A percentile compares a stretch with the other conserved stretches of the same genome.
These are phyloP conservation scores for Serripes groenlandicus DNA, from an alignment of 2,888 invertebrate species.

Conservation along the genomic window DNA sequence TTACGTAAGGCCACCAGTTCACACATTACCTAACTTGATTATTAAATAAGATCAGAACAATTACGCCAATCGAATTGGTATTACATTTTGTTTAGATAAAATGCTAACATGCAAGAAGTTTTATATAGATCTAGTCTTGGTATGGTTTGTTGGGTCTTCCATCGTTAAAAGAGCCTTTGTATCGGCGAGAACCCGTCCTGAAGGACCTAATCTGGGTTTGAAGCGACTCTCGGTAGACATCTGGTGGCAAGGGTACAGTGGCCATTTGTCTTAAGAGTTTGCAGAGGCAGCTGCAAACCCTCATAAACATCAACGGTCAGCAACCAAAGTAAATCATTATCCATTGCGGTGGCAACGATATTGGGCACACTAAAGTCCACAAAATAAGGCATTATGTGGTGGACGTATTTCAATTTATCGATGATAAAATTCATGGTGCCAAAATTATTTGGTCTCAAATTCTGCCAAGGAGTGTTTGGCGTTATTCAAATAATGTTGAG, in stretches of 20 bases:
- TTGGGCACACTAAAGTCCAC: background rate
- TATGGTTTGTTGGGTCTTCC: conserved; percentile 13
- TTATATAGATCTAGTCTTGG: background rate
- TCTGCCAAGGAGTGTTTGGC: background rate
- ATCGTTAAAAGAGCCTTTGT: background rate
- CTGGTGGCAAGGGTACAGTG: conserved; percentile 36
- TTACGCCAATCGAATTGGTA: background rate
- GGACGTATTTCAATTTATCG: background rate
- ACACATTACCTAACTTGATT: background rate
- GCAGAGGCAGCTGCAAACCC: background rate
- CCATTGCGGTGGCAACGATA: conserved; percentile 39
- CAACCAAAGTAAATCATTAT: conserved; percentile 2
- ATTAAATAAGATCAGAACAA: background rate
- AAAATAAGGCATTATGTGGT: background rate
- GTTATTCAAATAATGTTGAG: conserved; percentile 8
- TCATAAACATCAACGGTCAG: background rate
- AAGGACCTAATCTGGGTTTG: background rate
- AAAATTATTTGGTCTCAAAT: conserved; percentile 13
- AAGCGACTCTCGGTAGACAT: background rate
- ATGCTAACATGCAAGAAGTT: background rate
- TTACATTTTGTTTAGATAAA: background rate
- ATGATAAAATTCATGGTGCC: background rate
- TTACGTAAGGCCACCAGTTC: conserved; percentile 11
- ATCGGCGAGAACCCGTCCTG: background rate
- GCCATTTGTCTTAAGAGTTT: conserved; percentile 2